These are phyloP conservation scores for Paratrypauchen microcephalus DNA, from an alignment of 2,797 vertebrate species.

Conservation along the genomic window DNA sequence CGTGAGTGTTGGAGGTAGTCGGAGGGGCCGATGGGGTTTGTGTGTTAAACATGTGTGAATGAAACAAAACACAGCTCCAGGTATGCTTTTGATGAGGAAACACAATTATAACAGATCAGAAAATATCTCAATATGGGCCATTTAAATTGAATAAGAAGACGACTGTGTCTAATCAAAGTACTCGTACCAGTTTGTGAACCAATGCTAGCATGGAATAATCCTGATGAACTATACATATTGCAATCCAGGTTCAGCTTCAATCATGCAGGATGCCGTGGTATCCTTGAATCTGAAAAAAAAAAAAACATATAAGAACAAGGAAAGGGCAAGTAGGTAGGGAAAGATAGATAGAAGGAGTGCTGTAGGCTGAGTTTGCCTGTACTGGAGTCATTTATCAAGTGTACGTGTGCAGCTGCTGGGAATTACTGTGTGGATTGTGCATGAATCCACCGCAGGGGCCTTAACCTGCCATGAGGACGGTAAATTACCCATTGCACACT, in stretches of 20 bases:
- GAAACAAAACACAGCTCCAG: no score
- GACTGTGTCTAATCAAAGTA: not conserved
- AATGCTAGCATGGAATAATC: not conserved
- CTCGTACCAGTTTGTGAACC: not conserved
- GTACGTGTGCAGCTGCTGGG: slow-evolving; percentile 41
- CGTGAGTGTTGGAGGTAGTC: no score
- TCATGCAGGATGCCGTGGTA: slow-evolving; percentile 31
- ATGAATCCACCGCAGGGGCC: slow-evolving; percentile 40
- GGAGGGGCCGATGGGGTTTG: no score
- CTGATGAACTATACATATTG: not conserved
- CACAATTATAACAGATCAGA: no score
- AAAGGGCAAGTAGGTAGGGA: slow-evolving; percentile 50
- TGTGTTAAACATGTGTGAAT: no score
- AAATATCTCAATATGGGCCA: no score
- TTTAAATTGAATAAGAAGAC: not conserved
- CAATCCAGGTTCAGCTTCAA: slow-evolving; percentile 21
- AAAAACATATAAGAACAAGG: slow-evolving; percentile 54
- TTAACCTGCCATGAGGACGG: slow-evolving; percentile 39
- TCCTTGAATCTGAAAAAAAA: slow-evolving; percentile 42
- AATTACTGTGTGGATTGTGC: slow-evolving; percentile 36
- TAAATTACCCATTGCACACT: slow-evolving; percentile 44
- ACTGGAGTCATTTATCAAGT: slow-evolving; percentile 58
- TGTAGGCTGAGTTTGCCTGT: slow-evolving; percentile 43
- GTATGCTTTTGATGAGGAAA: no score
- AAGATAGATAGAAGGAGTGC: slow-evolving; percentile 52